phyloP scores from a whole-genome alignment of 2,888 invertebrate species.

The Oegoconia quadripuncta region DNA sequence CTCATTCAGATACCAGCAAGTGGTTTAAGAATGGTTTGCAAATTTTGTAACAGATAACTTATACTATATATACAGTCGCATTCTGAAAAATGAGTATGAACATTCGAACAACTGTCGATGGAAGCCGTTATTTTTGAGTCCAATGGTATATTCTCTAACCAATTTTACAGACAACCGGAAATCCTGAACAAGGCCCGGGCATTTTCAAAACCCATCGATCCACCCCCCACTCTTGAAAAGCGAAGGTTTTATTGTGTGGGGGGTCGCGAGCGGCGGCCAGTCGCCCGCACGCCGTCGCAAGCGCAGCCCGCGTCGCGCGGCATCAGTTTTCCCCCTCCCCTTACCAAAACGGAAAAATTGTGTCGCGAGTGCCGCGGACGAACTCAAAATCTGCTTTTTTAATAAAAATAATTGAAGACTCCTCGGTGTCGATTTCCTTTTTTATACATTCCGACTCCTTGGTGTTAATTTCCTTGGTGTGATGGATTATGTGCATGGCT shows the following conservation, averaged over 20 bases:
- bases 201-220: slow-evolving; percentile 29
- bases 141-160: too few species aligned
- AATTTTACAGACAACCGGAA: slow-evolving; percentile 13
- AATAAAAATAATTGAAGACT: slow-evolving; percentile 20
- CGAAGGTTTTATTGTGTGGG: slow-evolving; percentile 68
- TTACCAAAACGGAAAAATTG: slow-evolving; percentile 69
- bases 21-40: too few species aligned
- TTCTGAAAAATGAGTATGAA: too few species aligned
- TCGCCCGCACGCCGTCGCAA: slow-evolving; percentile 60
- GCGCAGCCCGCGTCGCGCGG: slow-evolving; percentile 66
- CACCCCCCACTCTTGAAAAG: slow-evolving; percentile 60
- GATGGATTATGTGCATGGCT: slow-evolving; percentile 74
- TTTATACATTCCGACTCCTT: slow-evolving; percentile 10
- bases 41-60: too few species aligned
- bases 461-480: slow-evolving; percentile 29
- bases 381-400: slow-evolving; percentile 5
- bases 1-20: too few species aligned
- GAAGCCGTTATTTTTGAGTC: too few species aligned
- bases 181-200: slow-evolving; percentile 20
- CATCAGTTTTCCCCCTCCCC: slow-evolving; percentile 61
- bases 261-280: slow-evolving; percentile 46
- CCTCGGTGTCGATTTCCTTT: slow-evolving; percentile 16
- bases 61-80: too few species aligned
- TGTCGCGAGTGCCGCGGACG: slow-evolving; percentile 58
- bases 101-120: too few species aligned